phyloP scores from a whole-genome alignment of 2,113 vertebrate genomes.

The Chunga burmeisteri region DNA sequence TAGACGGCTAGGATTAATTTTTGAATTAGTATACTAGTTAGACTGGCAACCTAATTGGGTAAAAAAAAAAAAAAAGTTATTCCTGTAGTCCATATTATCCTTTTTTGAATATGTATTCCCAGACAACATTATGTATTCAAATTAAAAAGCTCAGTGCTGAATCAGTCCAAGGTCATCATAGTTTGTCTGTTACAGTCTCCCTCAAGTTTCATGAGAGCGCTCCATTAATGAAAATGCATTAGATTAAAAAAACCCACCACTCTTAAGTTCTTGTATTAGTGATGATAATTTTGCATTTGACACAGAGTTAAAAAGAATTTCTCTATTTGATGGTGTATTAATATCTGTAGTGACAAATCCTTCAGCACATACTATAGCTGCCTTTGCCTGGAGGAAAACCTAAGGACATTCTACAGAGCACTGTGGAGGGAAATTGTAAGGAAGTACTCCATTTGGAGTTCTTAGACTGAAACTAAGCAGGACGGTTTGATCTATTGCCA shows the following conservation, averaged over 20 bases:
- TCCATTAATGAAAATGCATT: constrained; percentile 32
- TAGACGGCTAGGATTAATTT: not conserved
- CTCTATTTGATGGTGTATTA: constrained; percentile 50
- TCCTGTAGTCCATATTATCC: not conserved
- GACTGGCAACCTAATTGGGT: not conserved
- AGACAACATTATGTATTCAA: constrained; percentile 15
- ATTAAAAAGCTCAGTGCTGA: not conserved
- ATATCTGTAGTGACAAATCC: constrained; percentile 55
- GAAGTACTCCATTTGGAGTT: constrained; percentile 26
- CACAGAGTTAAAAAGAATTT: constrained; percentile 57
- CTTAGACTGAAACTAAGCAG: constrained; percentile 56
- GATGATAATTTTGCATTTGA: constrained; percentile 58
- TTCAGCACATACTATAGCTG: constrained; percentile 38
- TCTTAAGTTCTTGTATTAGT: constrained; percentile 37
- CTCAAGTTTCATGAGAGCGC: constrained; percentile 29
- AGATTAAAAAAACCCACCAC: not conserved
- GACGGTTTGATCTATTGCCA: constrained; percentile 61
- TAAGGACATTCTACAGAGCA: constrained; percentile 66
- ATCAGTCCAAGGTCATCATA: constrained; percentile 46
- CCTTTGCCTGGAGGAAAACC: constrained; percentile 68
- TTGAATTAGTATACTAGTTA: not conserved
- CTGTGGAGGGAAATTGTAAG: constrained; percentile 35
- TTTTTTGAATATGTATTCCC: not conserved
- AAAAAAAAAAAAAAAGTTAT: not conserved
- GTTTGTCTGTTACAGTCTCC: constrained; percentile 21